A percentile compares a stretch with the other conserved stretches of the same genome.
Conservation (phyloP, 2,888 invertebrate genomes). For the Trissoscelio sp. region DNA sequence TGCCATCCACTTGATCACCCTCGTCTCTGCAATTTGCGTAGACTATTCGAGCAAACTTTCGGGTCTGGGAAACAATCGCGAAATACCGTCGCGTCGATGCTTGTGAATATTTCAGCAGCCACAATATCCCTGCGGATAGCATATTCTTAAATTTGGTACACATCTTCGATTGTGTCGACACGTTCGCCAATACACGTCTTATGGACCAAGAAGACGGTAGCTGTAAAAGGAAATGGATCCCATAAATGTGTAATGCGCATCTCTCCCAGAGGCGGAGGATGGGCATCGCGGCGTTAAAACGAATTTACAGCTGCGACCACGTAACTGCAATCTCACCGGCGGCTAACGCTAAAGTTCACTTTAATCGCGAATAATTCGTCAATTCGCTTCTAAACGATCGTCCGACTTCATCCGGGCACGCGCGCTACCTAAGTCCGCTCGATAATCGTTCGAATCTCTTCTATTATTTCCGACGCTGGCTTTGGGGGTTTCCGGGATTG, state of each 20-base stretch:
- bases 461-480: slow-evolving; percentile 19
- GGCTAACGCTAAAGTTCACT: slow-evolving; percentile 54
- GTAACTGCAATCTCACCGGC: slow-evolving; percentile 64
- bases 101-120: slow-evolving; percentile 39
- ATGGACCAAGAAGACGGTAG: slow-evolving; percentile 61
- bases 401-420: slow-evolving; percentile 4
- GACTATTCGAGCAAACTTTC: neutral
- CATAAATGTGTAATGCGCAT: slow-evolving; percentile 70
- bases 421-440: slow-evolving; percentile 6
- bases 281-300: slow-evolving; percentile 61
- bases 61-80: slow-evolving; percentile 7
- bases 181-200: slow-evolving; percentile 57
- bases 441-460: slow-evolving; percentile 34
- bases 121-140: slow-evolving; percentile 27
- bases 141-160: slow-evolving; percentile 47
- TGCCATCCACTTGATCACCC: neutral
- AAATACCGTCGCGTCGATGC: slow-evolving; percentile 3
- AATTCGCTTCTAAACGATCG: slow-evolving; percentile 33
- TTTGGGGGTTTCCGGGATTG: slow-evolving; percentile 1
- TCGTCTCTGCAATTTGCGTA: slow-evolving; percentile 15
- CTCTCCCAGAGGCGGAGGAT: slow-evolving; percentile 26
- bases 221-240: slow-evolving; percentile 68
- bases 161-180: slow-evolving; percentile 51
- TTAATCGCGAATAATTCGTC: slow-evolving; percentile 57
- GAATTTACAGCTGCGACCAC: slow-evolving; percentile 69